phyloP scores from a whole-genome alignment of 2,797 vertebrate genomes.

The Staurois parvus region DNA sequence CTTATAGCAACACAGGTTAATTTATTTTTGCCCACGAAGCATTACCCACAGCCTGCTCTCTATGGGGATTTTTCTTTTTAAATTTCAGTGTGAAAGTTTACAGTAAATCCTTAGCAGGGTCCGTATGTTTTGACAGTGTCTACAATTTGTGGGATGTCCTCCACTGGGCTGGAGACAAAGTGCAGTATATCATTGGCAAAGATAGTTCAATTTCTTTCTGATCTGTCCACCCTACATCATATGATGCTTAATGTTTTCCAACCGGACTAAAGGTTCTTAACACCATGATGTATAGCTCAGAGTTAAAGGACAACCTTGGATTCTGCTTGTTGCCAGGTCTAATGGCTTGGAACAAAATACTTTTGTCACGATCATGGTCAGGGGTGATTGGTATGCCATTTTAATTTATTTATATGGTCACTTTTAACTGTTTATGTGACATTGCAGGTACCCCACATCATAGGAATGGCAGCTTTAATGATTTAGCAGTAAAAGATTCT shows the following conservation, averaged over 20 bases:
- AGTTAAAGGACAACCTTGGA: slow-evolving; percentile 58
- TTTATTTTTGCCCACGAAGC: slow-evolving; percentile 40
- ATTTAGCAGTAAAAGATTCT: slow-evolving; percentile 34
- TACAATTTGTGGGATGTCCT: slow-evolving; percentile 56
- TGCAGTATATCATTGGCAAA: slow-evolving; percentile 50
- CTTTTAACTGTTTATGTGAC: slow-evolving; percentile 43
- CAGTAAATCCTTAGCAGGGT: slow-evolving; percentile 46
- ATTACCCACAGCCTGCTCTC: slow-evolving; percentile 8
- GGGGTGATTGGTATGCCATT: slow-evolving; percentile 55
- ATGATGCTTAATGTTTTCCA: slow-evolving; percentile 59
- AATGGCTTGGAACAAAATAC: slow-evolving; percentile 62
- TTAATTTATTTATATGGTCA: slow-evolving; percentile 55
- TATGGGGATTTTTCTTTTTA: slow-evolving; percentile 34
- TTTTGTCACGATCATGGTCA: slow-evolving; percentile 59
- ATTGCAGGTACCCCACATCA: slow-evolving; percentile 16
- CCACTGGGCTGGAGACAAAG: slow-evolving; percentile 41
- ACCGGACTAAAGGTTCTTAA: slow-evolving; percentile 58
- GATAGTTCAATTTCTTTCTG: slow-evolving; percentile 60
- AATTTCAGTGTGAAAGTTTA: slow-evolving; percentile 41
- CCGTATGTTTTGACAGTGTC: slow-evolving; percentile 52
- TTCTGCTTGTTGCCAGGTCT: slow-evolving; percentile 57
- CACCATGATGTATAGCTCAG: slow-evolving; percentile 54
- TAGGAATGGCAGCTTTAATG: slow-evolving; percentile 4
- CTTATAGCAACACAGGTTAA: slow-evolving; percentile 30
- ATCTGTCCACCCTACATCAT: slow-evolving; percentile 52